Conservation (phyloP, 2,888 invertebrate genomes). For the Pantelozetes paolii region DNA sequence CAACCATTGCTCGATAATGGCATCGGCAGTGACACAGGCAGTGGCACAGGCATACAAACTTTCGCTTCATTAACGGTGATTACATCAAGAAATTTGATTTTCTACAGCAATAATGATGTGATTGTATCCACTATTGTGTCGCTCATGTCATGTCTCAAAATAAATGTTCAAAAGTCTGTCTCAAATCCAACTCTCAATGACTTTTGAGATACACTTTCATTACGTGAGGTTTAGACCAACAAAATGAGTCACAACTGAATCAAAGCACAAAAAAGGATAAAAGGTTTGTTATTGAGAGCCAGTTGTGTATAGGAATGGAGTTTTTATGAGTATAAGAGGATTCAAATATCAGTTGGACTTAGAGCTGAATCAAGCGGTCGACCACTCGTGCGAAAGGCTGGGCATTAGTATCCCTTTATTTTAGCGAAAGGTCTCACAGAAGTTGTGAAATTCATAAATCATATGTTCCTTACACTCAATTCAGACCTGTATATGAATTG, state of each 20-base stretch:
- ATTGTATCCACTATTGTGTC: conserved; percentile 23
- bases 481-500: not conserved
- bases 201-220: not conserved
- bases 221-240: conserved; percentile 9
- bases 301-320: not conserved
- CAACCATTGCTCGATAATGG: conserved; percentile 4
- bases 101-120: conserved; percentile 23
- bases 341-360: conserved; percentile 3
- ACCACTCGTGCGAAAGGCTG: conserved; percentile 10
- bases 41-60: not conserved
- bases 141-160: not conserved
- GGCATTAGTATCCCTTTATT: not conserved
- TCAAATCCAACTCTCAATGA: not conserved
- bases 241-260: not conserved
- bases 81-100: conserved; percentile 33
- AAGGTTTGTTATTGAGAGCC: conserved; percentile 5
- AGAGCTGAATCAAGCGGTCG: not conserved
- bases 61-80: conserved; percentile 31
- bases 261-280: conserved; percentile 9
- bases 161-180: not conserved
- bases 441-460: not conserved
- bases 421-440: not conserved
- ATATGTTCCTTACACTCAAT: not conserved
- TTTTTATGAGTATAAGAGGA: conserved; percentile 29
- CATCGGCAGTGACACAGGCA: not conserved